Conservation (phyloP, 1,140 invertebrate species). For the Octopus bimaculoides region DNA sequence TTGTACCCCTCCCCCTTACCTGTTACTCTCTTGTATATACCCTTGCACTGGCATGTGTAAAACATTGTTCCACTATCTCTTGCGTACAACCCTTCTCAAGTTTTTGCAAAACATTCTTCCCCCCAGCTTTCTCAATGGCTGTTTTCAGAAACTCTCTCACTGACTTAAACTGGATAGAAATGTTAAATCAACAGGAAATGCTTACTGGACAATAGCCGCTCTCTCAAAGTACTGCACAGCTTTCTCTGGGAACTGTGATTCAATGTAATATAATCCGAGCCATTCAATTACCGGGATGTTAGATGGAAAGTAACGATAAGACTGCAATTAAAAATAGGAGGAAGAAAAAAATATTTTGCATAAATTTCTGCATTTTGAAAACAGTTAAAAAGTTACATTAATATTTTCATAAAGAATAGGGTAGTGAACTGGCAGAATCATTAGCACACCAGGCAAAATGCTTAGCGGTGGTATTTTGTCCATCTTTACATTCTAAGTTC, state of each 20-base stretch:
- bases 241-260: constrained; percentile 86
- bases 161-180: not conserved
- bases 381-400: too few species aligned
- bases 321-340: constrained; percentile 34
- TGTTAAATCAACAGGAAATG: constrained; percentile 19
- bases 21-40: too few species aligned
- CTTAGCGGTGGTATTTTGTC: too few species aligned
- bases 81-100: not conserved
- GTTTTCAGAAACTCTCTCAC: constrained; percentile 2
- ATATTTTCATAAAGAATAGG: too few species aligned
- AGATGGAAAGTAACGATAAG: constrained; percentile 84
- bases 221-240: constrained; percentile 85
- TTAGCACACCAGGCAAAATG: too few species aligned
- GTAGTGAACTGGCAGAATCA: too few species aligned
- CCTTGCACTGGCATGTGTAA: too few species aligned
- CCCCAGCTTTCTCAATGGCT: not conserved
- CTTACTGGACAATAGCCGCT: constrained; percentile 78
- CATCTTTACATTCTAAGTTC: too few species aligned
- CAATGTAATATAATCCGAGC: constrained; percentile 83
- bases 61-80: too few species aligned
- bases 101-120: not conserved
- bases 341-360: too few species aligned
- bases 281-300: constrained; percentile 88
- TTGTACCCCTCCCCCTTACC: too few species aligned
- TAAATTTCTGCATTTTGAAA: too few species aligned